Evolutionary conservation across 2,888 invertebrate genomes (phyloP).

Genomic region (Yponomeuta malinellus): DNA sequence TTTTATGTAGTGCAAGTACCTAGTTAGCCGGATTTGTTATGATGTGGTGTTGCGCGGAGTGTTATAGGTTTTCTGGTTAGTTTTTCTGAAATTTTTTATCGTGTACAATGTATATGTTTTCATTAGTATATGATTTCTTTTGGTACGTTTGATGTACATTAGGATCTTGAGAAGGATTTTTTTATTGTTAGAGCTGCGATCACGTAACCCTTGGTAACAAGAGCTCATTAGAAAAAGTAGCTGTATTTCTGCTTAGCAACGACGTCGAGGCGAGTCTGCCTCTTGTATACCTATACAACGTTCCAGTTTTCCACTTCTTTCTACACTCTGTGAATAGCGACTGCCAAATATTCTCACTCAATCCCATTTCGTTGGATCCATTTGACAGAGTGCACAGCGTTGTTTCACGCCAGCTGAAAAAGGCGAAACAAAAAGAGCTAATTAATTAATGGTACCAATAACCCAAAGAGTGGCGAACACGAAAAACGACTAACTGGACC

Average conservation of each 20-base stretch:
- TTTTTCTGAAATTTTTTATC: neutral
- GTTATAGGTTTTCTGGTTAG: neutral
- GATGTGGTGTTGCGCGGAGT: neutral
- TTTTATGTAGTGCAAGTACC: neutral
- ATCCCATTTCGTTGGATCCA: neutral
- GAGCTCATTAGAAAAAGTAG: neutral
- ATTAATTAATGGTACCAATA: neutral
- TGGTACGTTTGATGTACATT: no score
- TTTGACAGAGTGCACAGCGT: neutral
- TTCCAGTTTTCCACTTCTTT: neutral
- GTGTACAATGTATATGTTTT: neutral
- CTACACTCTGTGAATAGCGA: neutral
- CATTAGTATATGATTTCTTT: no score
- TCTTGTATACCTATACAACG: neutral
- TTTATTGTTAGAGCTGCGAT: neutral
- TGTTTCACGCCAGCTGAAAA: neutral
- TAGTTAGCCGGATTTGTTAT: neutral
- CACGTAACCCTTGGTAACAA: neutral
- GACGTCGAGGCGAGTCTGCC: neutral
- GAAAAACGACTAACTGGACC: conserved; percentile 1
- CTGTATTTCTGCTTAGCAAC: neutral
- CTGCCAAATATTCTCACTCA: neutral
- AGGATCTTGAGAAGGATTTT: neutral
- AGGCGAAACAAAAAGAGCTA: neutral
- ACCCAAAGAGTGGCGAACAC: neutral